Conservation (phyloP, 2,888 invertebrate species). For the Drosophila limbata region DNA sequence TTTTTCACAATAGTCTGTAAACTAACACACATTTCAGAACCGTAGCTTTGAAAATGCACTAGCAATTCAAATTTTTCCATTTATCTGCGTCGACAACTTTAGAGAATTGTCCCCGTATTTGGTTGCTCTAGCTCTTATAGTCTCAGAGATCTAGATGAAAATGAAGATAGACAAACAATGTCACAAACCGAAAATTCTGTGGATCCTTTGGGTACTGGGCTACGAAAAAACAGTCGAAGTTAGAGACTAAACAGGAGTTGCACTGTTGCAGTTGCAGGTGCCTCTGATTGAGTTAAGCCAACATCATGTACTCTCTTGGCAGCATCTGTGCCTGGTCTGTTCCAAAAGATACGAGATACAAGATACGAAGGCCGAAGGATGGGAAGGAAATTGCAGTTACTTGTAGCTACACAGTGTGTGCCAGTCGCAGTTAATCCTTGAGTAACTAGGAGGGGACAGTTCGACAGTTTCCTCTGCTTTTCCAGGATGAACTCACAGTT, state of each 20-base stretch:
- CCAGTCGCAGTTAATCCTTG: slow-evolving; percentile 55
- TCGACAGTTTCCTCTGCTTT: slow-evolving; percentile 39
- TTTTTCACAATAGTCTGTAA: no score
- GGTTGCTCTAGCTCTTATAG: no score
- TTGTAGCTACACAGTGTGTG: slow-evolving; percentile 1
- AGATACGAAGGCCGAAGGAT: not conserved
- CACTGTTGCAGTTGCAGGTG: slow-evolving; percentile 52
- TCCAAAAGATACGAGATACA: not conserved
- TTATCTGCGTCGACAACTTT: not conserved
- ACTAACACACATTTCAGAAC: no score
- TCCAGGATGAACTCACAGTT: not conserved
- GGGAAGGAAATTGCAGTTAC: slow-evolving; percentile 32
- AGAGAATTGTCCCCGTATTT: no score
- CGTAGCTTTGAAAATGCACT: no score
- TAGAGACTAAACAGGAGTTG: slow-evolving; percentile 21
- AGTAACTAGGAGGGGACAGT: slow-evolving; percentile 2
- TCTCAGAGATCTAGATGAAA: no score
- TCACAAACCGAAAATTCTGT: no score
- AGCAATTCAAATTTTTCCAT: no score
- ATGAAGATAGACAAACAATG: no score
- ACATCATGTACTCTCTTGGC: slow-evolving; percentile 51
- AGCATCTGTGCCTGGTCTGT: slow-evolving; percentile 26
- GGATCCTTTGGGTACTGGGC: not conserved
- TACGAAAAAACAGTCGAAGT: slow-evolving; percentile 13
- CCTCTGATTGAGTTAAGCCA: slow-evolving; percentile 77